Evolutionary conservation across 2,113 vertebrate species (phyloP), one percentile per base, ranked within the genome.

Genomic region (Sclerurus mexicanus): DNA sequence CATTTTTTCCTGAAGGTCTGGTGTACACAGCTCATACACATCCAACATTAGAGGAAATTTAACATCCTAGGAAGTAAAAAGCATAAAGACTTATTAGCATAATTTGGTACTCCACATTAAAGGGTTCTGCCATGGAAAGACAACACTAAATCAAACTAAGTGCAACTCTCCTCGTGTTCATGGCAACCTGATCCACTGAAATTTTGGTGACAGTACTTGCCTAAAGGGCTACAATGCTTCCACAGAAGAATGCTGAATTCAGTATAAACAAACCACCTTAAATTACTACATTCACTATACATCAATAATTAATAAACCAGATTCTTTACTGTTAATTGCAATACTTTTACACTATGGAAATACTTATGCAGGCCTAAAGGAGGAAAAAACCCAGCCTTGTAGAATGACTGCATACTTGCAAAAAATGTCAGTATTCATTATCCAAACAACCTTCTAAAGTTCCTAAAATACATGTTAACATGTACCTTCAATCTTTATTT

Each of bases 11-110:
- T 99, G 99, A 55, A 99, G 96, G 91, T 99, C 99, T 8, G 98
- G 59, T 0, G 99, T 99, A 95, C 99, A 99, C 58, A 99, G 98
- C 96, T 99, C 99, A 44, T 99, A 99, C 42, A 99, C 99, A 91
- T 99, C 99, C 98, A 99, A 90, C 99, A 99, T 99, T 58, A 99
- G 99, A n/a, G 99, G 99, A 97, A 99, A 99, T 98, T 99, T 99
- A 75, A 99, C 99, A 96, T 99, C 99, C 99, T 99, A 81, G 27
- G 44, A 92, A 60, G 53, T 28, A 44, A 63, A 78, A 52, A 60
- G 35, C 24, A 42, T 3, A 4, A 68, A n/a, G 20, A 37, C 59
- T 62, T 22, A 76, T 28, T 30, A 63, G 21, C 20, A 27, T 19
- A 7, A n/a, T 11, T 39, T n/a, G 33, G 30, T 59, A 63, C 18